Evolutionary conservation across 2,113 vertebrate species (phyloP).

Genomic region (Eretmochelys imbricata): DNA sequence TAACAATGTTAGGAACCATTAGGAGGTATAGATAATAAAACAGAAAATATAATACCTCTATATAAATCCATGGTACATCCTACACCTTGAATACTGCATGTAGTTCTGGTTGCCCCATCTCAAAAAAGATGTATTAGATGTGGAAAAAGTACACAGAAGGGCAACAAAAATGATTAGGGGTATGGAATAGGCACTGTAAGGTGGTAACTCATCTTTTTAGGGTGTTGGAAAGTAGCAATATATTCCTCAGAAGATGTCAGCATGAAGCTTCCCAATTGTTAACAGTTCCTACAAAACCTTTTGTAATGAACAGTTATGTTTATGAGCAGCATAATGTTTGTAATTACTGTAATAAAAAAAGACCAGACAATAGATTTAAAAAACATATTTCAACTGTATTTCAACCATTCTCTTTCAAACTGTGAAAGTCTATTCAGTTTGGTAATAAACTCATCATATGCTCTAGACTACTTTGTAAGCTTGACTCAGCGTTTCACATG

Average conservation of each 20-base stretch:
- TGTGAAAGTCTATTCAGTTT: slow-evolving; percentile 65
- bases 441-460: slow-evolving; percentile 26
- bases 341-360: slow-evolving; percentile 56
- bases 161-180: too few species aligned
- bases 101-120: too few species aligned
- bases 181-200: neutral
- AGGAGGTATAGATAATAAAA: too few species aligned
- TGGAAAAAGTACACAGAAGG: too few species aligned
- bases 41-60: too few species aligned
- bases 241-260: neutral
- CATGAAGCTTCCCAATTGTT: neutral
- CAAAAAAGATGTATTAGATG: too few species aligned
- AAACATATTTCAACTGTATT: slow-evolving; percentile 76
- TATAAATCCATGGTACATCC: too few species aligned
- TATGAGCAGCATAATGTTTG: neutral
- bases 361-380: slow-evolving; percentile 70
- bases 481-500: slow-evolving; percentile 54
- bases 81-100: too few species aligned
- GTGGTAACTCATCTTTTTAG: neutral
- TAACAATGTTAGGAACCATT: too few species aligned
- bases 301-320: neutral
- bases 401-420: slow-evolving; percentile 56
- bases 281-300: neutral
- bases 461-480: slow-evolving; percentile 48
- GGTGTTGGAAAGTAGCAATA: neutral